Evolutionary conservation across 1,140 invertebrate genomes (phyloP), one percentile per base, ranked within the genome.

Genomic region (Leptinotarsa defecta): DNA sequence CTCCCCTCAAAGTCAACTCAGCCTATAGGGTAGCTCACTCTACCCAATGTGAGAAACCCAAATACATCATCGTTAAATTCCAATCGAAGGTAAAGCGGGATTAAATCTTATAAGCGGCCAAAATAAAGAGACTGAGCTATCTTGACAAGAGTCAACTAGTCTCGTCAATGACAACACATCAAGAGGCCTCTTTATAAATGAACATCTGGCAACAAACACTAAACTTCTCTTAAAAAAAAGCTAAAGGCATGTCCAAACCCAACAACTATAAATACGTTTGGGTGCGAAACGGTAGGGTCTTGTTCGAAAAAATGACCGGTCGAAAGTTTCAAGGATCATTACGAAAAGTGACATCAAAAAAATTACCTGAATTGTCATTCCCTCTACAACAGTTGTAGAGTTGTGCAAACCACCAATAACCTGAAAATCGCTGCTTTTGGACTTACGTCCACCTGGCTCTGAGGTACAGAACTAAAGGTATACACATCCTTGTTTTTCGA

Each of bases 71-170:
- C 63, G 63, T 65, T 19, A 65, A 8, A 65, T 65, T 65, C 20
- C 20, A 65, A 65, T 65, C 63, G 63, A 15, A 65, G 63, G 20
- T 22, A 65, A 65, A 65, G 20, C 19, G 63, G 63, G 63, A 64
- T 64, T 4, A 64, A 64, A 64, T 64, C 13, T 64, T 64, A 64
- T 13, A 11, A 65, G 63, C 63, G 19, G 63, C 63, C 19, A 65
- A 65, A 65, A 65, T 11, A 65, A 20, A 65, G 1, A 65, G 63
- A 27, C 20, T 65, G 63, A 65, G 63, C 24, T 65, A 65, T 8
- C 63, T 20, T 65, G 63, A 65, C n/a, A 65, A 27, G 2, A 65
- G 63, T 20, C 63, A 24, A 65, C 20, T 3, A 20, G 3, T 65
- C 15, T 65, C 20, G 49, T 57, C 13, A 15, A 15, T 57, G 52